Percentiles rank a stretch among this genome's conserved stretches.
Conservation (phyloP, 2,113 vertebrate species). For the Phaethornis superciliosus region DNA sequence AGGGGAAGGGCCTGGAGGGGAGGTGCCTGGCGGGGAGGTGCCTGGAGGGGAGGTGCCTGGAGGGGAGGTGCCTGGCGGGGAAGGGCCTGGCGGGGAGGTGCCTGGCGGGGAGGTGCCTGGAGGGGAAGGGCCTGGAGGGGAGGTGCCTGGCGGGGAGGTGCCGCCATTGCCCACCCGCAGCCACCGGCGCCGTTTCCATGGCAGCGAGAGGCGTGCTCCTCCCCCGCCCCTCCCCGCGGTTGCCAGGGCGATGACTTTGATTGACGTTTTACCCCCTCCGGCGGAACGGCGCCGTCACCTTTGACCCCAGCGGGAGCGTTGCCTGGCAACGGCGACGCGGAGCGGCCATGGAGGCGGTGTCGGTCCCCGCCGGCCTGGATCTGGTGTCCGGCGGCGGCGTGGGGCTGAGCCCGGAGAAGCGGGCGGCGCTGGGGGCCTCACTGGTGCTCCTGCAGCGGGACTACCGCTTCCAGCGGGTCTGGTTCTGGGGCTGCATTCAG, state of each 20-base stretch:
- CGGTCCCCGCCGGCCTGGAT: slow-evolving; percentile 78
- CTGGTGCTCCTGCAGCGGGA: slow-evolving; percentile 83
- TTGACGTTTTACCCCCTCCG: neutral
- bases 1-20: no score
- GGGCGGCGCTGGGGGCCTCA: slow-evolving; percentile 81
- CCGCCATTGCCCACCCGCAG: neutral
- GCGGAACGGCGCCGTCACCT: neutral
- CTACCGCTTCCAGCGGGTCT: slow-evolving; percentile 84
- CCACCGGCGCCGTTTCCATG: neutral
- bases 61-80: no score
- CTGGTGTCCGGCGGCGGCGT: slow-evolving; percentile 79
- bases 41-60: no score
- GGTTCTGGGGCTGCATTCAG: slow-evolving; percentile 91
- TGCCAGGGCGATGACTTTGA: neutral
- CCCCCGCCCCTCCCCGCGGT: neutral
- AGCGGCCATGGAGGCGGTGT: slow-evolving; percentile 78
- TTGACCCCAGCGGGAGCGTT: neutral
- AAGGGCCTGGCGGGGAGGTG: no score
- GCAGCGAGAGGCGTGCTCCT: neutral
- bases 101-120: no score
- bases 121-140: no score
- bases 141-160: no score
- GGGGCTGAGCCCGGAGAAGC: slow-evolving; percentile 82
- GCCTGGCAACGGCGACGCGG: neutral
- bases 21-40: no score